A percentile compares a stretch with the other conserved stretches of the same genome.
Evolutionary conservation across 2,888 invertebrate species (phyloP).

Genomic region (Cenopis cana): DNA sequence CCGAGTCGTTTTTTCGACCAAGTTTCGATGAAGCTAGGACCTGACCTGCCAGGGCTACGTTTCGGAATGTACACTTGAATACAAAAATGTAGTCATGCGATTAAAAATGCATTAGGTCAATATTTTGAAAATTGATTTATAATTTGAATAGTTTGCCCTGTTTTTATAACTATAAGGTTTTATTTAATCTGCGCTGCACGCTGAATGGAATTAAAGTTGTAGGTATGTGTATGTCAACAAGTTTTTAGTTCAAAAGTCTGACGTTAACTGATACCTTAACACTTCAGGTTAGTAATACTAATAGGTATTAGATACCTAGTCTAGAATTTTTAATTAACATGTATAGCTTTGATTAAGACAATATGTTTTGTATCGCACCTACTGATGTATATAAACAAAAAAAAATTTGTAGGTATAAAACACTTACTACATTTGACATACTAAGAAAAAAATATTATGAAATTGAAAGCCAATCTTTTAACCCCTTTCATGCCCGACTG

Average conservation of each 20-base stretch:
- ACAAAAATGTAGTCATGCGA: conserved; percentile 31
- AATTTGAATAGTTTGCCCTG: not conserved
- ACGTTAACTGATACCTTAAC: no score
- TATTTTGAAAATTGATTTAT: conserved; percentile 22
- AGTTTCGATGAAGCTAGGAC: conserved; percentile 45
- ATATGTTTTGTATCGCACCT: no score
- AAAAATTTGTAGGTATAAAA: not conserved
- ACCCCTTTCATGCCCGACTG: conserved; percentile 21
- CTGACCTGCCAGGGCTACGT: conserved; percentile 42
- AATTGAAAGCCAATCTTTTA: not conserved
- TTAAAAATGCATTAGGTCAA: conserved; percentile 35
- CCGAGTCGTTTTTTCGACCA: conserved; percentile 42
- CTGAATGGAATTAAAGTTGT: not conserved
- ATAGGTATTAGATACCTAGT: no score
- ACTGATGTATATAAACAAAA: no score
- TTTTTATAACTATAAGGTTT: not conserved
- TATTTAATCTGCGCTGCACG: not conserved
- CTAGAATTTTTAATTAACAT: no score
- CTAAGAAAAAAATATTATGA: not conserved
- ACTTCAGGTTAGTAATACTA: no score
- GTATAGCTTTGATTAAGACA: no score
- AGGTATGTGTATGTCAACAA: not conserved
- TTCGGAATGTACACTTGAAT: conserved; percentile 45
- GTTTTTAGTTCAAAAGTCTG: not conserved
- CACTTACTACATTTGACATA: not conserved